Base-by-base conservation (phyloP, 2,888 invertebrate genomes). In the Thereva nobilitata region DNA sequence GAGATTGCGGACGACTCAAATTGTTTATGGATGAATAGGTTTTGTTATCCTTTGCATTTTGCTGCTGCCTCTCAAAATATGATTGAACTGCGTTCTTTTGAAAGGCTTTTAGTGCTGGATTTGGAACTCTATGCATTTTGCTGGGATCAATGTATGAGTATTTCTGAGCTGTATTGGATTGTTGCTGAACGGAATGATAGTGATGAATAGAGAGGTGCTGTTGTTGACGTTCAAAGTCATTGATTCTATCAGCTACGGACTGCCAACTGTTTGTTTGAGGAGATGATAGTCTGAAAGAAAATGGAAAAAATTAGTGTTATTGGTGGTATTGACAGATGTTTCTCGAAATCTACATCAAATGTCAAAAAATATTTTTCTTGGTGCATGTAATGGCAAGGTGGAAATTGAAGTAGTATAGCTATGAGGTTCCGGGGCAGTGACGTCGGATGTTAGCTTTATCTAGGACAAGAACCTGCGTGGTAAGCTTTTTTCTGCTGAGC, bases 71-170 rank as follows among this genome's bases (percentile, higher is more conserved):
- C 75, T 92, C 91, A 77, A 92, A 91, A 75, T 90, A 93, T 1
- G 90, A 90, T 68, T 91, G 82, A 5, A 93, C 83, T 0, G 92
- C 92, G 77, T 91, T 90, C 80, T 92, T 92, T 75, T 92, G 92
- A 69, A 91, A 88, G 9, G 89, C 90, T 79, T 92, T 92, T 40
- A 92, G 79, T 0, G 91, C 89, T 6, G 90, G 84, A 76, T 88
- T 88, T 38, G 89, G 86, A 41, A 90, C 85, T 70, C 87, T 84
- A 76, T 88, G 89, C 68, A 86, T 87, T 77, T 90, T 91, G 57
- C 88, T 88, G 1, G 89, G 89, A 74, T 90, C 90, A 71, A 89
- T 79, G 75, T 87, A 90, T 4, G 88, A 85, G 75, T 88, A 89
- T 72, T 86, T 85, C 73, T 78, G 84, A 82, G 50, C 83, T 66